Conservation (phyloP, 2,888 invertebrate genomes). For the Drosophila neutralis region DNA sequence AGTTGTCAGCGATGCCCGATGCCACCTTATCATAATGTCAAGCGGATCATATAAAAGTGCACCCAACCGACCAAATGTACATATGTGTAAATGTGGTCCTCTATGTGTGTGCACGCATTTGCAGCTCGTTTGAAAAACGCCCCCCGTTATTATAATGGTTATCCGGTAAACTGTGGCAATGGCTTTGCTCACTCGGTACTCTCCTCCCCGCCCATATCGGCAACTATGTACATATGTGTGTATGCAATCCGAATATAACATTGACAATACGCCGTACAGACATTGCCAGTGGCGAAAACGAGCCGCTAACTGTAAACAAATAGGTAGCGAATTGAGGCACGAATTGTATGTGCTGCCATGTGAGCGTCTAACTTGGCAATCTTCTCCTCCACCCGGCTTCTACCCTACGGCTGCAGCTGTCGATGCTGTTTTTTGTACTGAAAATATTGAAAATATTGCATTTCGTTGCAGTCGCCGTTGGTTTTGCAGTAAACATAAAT, state of each 20-base stretch:
- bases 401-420: not conserved
- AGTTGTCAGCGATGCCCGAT: constrained; percentile 48
- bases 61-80: constrained; percentile 16
- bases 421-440: constrained; percentile 5
- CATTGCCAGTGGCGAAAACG: constrained; percentile 54
- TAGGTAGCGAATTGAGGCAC: constrained; percentile 35
- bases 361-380: not conserved
- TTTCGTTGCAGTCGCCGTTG: constrained; percentile 1
- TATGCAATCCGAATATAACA: constrained; percentile 40
- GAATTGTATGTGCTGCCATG: constrained; percentile 5
- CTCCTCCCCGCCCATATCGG: not conserved
- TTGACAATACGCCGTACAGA: constrained; percentile 64
- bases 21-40: constrained; percentile 63
- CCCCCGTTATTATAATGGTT: constrained; percentile 71
- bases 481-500: constrained; percentile 1
- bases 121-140: constrained; percentile 14
- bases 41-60: constrained; percentile 43
- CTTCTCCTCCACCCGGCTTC: not conserved
- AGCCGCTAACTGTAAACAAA: constrained; percentile 72
- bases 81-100: not conserved
- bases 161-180: constrained; percentile 56
- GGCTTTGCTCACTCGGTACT: not conserved
- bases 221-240: constrained; percentile 6
- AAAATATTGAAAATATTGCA: constrained; percentile 5
- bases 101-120: not conserved